Percentiles rank a stretch among this genome's conserved stretches.
Evolutionary conservation across 2,888 invertebrate genomes (phyloP).

Genomic region (Falcaria lacertinaria): DNA sequence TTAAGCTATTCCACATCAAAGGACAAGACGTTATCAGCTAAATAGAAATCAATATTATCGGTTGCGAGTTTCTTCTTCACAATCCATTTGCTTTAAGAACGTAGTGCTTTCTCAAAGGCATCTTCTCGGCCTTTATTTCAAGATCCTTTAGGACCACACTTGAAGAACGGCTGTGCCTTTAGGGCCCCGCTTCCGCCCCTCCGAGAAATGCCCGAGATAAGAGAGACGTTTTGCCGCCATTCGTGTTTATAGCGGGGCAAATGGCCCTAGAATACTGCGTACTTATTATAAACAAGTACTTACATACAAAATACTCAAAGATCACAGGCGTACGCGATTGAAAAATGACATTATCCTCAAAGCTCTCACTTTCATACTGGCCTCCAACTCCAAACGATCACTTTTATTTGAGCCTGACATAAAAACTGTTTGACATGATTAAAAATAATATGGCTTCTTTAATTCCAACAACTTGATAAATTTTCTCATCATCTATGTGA

Average conservation of each 20-base stretch:
- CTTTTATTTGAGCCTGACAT: neutral
- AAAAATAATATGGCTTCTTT: neutral
- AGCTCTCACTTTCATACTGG: too few relatives aligned
- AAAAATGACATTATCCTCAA: neutral
- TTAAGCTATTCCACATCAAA: constrained; percentile 30
- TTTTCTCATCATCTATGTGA: neutral
- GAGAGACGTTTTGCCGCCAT: constrained; percentile 79
- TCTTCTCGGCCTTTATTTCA: constrained; percentile 68
- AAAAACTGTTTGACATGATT: neutral
- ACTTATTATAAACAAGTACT: constrained; percentile 75
- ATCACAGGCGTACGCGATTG: neutral
- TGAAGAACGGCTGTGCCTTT: constrained; percentile 66
- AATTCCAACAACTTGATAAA: neutral
- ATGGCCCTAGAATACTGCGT: constrained; percentile 73
- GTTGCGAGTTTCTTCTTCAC: constrained; percentile 67
- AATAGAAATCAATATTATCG: constrained; percentile 77
- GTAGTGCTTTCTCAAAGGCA: constrained; percentile 70
- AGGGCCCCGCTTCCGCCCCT: constrained; percentile 71
- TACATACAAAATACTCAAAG: constrained; percentile 43
- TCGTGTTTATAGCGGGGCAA: constrained; percentile 77
- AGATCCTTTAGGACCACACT: constrained; percentile 76
- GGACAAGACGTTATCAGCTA: constrained; percentile 45
- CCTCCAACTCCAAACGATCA: too few relatives aligned
- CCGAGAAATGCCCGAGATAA: constrained; percentile 76
- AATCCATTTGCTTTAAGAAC: constrained; percentile 75